Base-by-base conservation (phyloP, 2,797 vertebrate genomes). In the Argyrosomus regius region DNA sequence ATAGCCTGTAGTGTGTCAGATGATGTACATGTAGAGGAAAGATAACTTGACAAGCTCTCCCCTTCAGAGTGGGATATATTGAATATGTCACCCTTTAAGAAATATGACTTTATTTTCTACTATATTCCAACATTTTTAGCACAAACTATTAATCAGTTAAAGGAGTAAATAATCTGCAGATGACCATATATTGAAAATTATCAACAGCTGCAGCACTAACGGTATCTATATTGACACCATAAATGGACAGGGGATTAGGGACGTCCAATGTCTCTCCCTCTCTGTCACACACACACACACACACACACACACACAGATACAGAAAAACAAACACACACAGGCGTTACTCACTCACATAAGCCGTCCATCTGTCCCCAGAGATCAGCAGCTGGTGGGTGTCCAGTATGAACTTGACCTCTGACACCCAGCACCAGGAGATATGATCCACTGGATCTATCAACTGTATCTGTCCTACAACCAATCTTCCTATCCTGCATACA, bases 281-380 rank as follows among this genome's bases (percentile, higher is more conserved):
- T 41, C 49, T 67, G 39, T 39, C 4, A n/a, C 9, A 0, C 45
- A 59, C 31, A 31, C 61, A 10, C 52, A 54, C 68, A 48, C 18
- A n/a, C 12, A 39, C 4, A n/a, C 9, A 0, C 45, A 59, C 31
- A 31, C 61, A 9, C 50, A 53, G n/a, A 31, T 9, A 35, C 4
- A 11, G 56, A 52, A 46, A 66, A 48, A 66, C 48, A 63, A 85
- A 73, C 57, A 48, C 56, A 49, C 41, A 68, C 43, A 56, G 28
- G 39, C 62, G 6, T 26, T 22, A 22, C 61, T 52, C 35, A 28
- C 41, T 9, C 69, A 83, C 11, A 18, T 71, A 82, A 84, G 70
- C 62, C 7, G 54, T 73, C 81, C 90, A 91, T 90, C 87, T 93
- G 89, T 85, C 73, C 80, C 39, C 26, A 9, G 52, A 65, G 83